These are phyloP conservation scores for Brachypodius melanocephalos DNA, from an alignment of 2,113 vertebrate species.

Conservation along the genomic window DNA sequence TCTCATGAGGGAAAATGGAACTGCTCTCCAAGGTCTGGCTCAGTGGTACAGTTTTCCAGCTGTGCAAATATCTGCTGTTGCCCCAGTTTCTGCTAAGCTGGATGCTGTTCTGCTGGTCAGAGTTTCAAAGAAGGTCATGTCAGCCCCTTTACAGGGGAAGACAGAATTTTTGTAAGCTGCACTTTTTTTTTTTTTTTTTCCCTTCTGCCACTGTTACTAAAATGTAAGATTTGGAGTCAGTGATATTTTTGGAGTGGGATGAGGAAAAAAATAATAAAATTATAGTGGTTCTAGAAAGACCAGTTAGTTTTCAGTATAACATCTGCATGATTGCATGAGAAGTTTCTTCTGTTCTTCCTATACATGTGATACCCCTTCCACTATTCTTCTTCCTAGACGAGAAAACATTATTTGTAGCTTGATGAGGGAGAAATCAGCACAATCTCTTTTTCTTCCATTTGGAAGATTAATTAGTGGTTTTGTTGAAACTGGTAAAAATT, in stretches of 20 bases:
- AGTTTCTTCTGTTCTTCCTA: background rate
- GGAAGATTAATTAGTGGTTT: background rate
- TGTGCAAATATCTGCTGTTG: background rate
- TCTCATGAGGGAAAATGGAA: background rate
- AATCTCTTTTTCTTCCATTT: background rate
- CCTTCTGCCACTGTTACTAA: background rate
- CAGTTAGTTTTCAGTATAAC: background rate
- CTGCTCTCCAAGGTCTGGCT: background rate
- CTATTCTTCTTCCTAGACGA: background rate
- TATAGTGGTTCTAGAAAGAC: background rate
- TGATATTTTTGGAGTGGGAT: background rate
- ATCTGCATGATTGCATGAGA: background rate
- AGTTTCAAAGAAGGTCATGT: background rate
- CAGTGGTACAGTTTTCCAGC: background rate
- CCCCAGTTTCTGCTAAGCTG: background rate
- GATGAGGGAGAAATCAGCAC: background rate
- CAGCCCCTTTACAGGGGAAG: background rate
- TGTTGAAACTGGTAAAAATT: background rate
- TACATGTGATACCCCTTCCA: background rate
- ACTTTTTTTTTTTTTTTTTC: background rate
- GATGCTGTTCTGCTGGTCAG: background rate
- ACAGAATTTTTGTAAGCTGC: background rate
- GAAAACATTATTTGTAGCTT: background rate
- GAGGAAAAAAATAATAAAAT: background rate
- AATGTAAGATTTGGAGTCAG: background rate